Evolutionary conservation across 2,888 invertebrate species (phyloP).

Genomic region (Xestia sexstrigata): DNA sequence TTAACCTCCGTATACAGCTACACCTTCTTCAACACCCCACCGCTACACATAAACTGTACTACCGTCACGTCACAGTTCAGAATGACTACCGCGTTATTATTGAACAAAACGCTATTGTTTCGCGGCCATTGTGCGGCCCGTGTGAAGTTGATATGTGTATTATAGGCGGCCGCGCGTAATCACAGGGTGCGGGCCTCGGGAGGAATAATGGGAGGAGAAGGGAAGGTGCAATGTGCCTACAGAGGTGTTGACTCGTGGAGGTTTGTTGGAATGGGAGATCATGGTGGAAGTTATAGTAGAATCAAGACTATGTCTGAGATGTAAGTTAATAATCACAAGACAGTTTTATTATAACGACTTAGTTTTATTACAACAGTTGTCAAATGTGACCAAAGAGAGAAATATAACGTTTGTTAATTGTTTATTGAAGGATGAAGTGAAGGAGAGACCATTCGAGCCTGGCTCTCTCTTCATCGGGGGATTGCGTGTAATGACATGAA

Average conservation of each 20-base stretch:
- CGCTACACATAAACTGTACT: not conserved
- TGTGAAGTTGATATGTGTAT: conserved; percentile 85
- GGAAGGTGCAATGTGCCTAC: conserved; percentile 25
- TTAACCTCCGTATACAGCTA: not conserved
- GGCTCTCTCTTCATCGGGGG: no score
- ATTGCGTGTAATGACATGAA: no score
- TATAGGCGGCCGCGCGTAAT: conserved; percentile 74
- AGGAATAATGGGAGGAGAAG: not conserved
- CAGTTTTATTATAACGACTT: no score
- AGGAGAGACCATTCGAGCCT: no score
- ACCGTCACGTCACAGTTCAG: conserved; percentile 33
- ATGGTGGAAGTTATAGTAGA: no score
- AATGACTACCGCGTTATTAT: conserved; percentile 61
- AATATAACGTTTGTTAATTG: no score
- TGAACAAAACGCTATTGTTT: conserved; percentile 67
- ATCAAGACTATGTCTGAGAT: no score
- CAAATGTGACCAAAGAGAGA: no score
- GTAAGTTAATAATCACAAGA: no score
- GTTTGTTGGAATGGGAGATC: not conserved
- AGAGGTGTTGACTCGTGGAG: conserved; percentile 18
- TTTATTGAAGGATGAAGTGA: no score
- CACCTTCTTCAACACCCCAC: not conserved
- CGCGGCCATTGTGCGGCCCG: conserved; percentile 73
- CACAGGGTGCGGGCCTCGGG: conserved; percentile 56
- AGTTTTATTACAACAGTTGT: no score